Evolutionary conservation across 1,140 invertebrate species (phyloP), one percentile per base, ranked within the genome.

Genomic region (Diorhabda sublineata): DNA sequence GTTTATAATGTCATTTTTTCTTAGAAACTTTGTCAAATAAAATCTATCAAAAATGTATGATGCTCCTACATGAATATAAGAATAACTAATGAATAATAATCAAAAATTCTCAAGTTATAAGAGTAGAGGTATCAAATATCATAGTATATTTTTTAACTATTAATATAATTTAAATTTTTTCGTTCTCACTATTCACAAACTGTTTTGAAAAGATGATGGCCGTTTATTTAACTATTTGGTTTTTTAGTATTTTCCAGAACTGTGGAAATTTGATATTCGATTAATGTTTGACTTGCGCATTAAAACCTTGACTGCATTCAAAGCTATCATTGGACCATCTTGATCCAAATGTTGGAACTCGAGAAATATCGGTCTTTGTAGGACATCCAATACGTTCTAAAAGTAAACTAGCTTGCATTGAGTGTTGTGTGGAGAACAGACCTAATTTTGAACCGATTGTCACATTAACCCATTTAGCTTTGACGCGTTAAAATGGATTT

Each of bases 341-440:
- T 62, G 61, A 62, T 44, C 61, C 44, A 47, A 62, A 44, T 45
- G 6, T 26, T 56, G 3, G 63, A 64, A 52, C 45, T 63, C 42
- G 7, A 63, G 61, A 8, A 44, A 44, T 11, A 44, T 43, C 45
- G 45, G 63, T 56, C 5, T 64, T 57, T 52, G 52, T 64, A 56
- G 45, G 63, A 64, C 63, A 64, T 52, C 63, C 63, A 57, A 41
- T 64, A 64, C 26, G 52, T 64, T 64, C 63, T 64, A 64, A 64
- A 64, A 52, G 47, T 64, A 47, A 56, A 56, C 63, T 56, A 26
- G 5, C 61, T 11, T 62, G 26, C 42, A 42, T 60, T 42, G 42
- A 60, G 26, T 26, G 26, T 26, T 26, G 26, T 60, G 26, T 9
- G 58, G 58, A 60, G 8, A 26, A 60, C 58, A 60, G 26, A 8